A percentile compares a stretch with the other conserved stretches of the same genome.
phyloP scores from a whole-genome alignment of 1,140 invertebrate genomes.

The Pristionchus pacificus region DNA sequence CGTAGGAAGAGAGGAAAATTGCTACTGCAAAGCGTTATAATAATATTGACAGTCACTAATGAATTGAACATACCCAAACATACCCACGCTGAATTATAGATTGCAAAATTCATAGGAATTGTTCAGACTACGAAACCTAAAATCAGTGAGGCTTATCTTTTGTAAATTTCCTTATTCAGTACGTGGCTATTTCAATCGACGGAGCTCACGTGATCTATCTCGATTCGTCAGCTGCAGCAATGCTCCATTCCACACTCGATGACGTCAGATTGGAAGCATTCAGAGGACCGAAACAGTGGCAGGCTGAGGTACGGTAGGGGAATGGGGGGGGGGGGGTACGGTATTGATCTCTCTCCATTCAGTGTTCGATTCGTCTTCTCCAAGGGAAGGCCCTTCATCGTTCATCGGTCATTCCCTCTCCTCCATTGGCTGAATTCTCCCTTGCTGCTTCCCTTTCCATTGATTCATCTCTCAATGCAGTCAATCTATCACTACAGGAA shows the following conservation, averaged over 20 bases:
- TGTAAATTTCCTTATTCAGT: constrained; percentile 52
- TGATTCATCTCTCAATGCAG: not conserved
- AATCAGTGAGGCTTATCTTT: too few species aligned
- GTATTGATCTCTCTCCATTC: not conserved
- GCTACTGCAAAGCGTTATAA: too few species aligned
- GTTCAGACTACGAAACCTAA: too few species aligned
- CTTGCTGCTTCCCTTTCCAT: not conserved
- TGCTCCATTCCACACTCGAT: constrained; percentile 58
- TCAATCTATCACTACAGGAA: not conserved
- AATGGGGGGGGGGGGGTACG: constrained; percentile 22
- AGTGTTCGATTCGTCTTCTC: constrained; percentile 11
- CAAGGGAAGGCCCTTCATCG: not conserved
- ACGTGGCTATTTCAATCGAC: constrained; percentile 50
- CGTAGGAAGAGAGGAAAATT: too few species aligned
- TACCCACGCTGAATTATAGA: too few species aligned
- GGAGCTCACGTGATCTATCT: constrained; percentile 58
- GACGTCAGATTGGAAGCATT: constrained; percentile 54
- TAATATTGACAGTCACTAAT: too few species aligned
- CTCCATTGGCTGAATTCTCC: not conserved
- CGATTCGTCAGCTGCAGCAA: constrained; percentile 56
- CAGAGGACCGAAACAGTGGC: constrained; percentile 24
- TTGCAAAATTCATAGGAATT: too few species aligned
- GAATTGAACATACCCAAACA: too few species aligned
- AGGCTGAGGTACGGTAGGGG: not conserved
- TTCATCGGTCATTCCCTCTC: not conserved